Conservation (phyloP, 1,140 invertebrate species). For the Panagrolaimus sp. region DNA sequence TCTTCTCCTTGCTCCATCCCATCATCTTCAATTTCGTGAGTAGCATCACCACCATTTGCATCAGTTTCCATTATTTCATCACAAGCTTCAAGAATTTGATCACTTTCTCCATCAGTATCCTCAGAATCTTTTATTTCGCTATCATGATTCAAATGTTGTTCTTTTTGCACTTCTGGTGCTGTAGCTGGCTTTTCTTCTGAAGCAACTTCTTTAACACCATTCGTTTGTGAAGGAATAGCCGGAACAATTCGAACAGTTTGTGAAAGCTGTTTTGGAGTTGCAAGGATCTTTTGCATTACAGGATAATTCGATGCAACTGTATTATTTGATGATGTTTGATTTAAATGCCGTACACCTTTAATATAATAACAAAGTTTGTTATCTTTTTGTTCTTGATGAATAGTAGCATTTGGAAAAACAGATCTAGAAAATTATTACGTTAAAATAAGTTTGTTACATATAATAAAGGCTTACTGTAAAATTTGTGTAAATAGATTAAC, state of each 20-base stretch:
- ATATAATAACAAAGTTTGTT: not conserved
- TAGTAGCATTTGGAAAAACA: not conserved
- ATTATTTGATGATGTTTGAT: not conserved
- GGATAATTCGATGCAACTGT: slow-evolving; percentile 17
- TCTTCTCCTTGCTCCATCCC: too few relatives aligned
- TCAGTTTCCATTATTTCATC: too few relatives aligned
- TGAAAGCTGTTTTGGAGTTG: not conserved
- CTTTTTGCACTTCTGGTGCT: not conserved
- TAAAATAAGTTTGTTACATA: too few relatives aligned
- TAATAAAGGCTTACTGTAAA: slow-evolving; percentile 24
- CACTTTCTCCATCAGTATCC: too few relatives aligned
- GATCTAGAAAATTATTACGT: not conserved
- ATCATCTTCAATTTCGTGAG: too few relatives aligned
- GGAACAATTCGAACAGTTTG: too few relatives aligned
- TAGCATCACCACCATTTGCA: too few relatives aligned
- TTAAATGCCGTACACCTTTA: slow-evolving; percentile 18
- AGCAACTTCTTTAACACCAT: not conserved
- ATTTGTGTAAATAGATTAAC: slow-evolving; percentile 33
- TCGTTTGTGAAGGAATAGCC: not conserved
- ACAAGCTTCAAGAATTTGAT: too few relatives aligned
- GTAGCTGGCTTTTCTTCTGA: not conserved
- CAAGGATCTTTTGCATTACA: slow-evolving; percentile 20
- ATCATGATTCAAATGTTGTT: not conserved
- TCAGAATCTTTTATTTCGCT: not conserved
- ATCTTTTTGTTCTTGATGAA: not conserved